Conservation (phyloP, 2,113 vertebrate genomes). For the Rhizomys pruinosus region DNA sequence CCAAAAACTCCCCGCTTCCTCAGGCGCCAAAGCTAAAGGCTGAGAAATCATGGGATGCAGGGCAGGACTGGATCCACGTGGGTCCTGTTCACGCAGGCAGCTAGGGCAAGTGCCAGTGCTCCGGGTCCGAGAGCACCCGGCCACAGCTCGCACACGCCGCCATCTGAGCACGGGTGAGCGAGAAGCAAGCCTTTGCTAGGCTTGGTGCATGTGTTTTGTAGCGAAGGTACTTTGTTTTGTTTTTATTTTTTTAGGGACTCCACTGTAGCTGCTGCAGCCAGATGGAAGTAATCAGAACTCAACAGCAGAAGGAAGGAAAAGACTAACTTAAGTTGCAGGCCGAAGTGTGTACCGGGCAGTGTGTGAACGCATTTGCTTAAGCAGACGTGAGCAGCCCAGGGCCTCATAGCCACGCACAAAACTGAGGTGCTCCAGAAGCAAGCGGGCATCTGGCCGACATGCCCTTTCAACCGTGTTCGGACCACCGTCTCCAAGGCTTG, state of each 20-base stretch:
- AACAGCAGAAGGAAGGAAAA: conserved; percentile 66
- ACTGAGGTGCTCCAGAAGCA: not conserved
- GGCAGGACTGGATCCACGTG: not conserved
- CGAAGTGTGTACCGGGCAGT: conserved; percentile 23
- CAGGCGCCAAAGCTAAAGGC: conserved; percentile 24
- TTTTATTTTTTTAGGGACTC: conserved; percentile 61
- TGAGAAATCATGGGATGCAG: not conserved
- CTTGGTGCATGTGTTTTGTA: conserved; percentile 39
- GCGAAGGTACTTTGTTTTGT: conserved; percentile 59
- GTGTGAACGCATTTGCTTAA: conserved; percentile 52
- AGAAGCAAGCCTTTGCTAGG: conserved; percentile 19
- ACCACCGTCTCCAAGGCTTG: not conserved
- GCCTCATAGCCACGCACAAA: not conserved
- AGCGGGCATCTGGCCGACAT: not conserved
- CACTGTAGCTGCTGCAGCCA: conserved; percentile 69
- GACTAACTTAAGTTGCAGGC: conserved; percentile 48
- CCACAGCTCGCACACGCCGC: not conserved
- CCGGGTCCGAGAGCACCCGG: not conserved
- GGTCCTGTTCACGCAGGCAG: not conserved
- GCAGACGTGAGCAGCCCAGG: not conserved
- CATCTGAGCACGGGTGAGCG: not conserved
- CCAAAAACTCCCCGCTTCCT: conserved; percentile 3
- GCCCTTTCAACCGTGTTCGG: not conserved
- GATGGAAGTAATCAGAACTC: conserved; percentile 82
- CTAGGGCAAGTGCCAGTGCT: conserved; percentile 70